Evolutionary conservation across 2,888 invertebrate genomes (phyloP).

Genomic region (Prosopocoilus inquinatus): DNA sequence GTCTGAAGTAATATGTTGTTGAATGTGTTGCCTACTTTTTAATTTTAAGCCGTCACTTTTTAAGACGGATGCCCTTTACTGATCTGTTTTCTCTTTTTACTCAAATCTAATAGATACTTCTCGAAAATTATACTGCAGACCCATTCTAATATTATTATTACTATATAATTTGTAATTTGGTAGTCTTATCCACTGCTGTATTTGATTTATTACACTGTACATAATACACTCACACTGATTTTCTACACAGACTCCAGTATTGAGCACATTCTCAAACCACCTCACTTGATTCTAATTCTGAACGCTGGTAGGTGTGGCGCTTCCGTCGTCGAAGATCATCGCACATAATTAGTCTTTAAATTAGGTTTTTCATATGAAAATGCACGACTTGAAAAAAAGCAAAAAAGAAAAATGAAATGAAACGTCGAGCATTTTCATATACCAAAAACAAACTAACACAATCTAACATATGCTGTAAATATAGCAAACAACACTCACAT

Average conservation of each 20-base stretch:
- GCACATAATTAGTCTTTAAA: slow-evolving; percentile 14
- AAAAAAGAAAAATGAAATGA: slow-evolving; percentile 11
- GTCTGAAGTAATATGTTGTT: no score
- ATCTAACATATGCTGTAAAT: slow-evolving; percentile 50
- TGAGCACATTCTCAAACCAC: slow-evolving; percentile 53
- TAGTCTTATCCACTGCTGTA: slow-evolving; percentile 18
- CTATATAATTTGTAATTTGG: no score
- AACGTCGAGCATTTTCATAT: slow-evolving; percentile 18
- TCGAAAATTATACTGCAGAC: no score
- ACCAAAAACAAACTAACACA: slow-evolving; percentile 42
- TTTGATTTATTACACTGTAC: slow-evolving; percentile 39
- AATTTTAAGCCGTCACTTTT: no score
- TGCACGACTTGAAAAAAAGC: not conserved
- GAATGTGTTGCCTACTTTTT: no score
- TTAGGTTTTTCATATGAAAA: slow-evolving; percentile 7
- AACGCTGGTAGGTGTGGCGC: slow-evolving; percentile 33
- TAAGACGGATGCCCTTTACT: no score
- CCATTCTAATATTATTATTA: no score
- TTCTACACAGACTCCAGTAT: slow-evolving; percentile 51
- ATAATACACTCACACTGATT: slow-evolving; percentile 48
- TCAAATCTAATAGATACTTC: no score
- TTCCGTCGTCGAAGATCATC: slow-evolving; percentile 34
- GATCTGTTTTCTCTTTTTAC: no score
- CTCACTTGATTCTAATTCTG: slow-evolving; percentile 52
- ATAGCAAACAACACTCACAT: slow-evolving; percentile 50